Base-by-base conservation (phyloP, 2,797 vertebrate genomes). In the Pyrocephalus nanus region DNA sequence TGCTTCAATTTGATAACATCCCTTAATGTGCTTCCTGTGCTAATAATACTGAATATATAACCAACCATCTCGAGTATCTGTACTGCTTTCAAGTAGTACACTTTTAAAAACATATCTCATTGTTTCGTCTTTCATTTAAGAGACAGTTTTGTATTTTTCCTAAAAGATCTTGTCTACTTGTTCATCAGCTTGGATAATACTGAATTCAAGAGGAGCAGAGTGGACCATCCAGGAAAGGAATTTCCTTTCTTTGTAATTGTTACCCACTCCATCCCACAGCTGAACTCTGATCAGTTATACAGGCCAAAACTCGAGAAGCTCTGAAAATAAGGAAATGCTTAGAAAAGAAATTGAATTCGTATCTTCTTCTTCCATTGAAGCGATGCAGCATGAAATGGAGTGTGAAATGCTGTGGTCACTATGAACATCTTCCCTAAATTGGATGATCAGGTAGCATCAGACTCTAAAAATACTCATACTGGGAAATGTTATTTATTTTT, bases 391-490 rank as follows among this genome's bases (percentile, higher is more conserved):
- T 93, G 88, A 95, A 95, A 86, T 90, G 79, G 79, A 62, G 50
- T 90, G 70, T 94, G 90, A 95, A 93, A 88, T 86, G 47, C 62
- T 4, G 0, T n/a, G 58, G 70, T 77, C 43, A 62, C 54, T 95
- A 88, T 96, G 95, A 95, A 81, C 71, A 70, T 86, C 90, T 90
- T 61, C 27, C 55, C 51, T 78, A 55, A 92, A 90, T 54, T 94
- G 93, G 66, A 77, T 91, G 72, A 90, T 92, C 79, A 75, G 16
- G 51, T 88, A 66, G 38, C 66, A 86, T 94, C 73, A 84, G 40
- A 27, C 58, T 91, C 73, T 88, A 66, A 94, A 90, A 94, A 65
- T 90, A 78, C 71, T 84, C 21, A 8, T 80, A 54, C 38, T 27
- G 10, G 34, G 79, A 79, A 90, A 62, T 84, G 30, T 61, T 88